Evolutionary conservation across 2,888 invertebrate species (phyloP), one percentile per base, ranked within the genome.

Genomic region (Cyrtodaria siliqua): DNA sequence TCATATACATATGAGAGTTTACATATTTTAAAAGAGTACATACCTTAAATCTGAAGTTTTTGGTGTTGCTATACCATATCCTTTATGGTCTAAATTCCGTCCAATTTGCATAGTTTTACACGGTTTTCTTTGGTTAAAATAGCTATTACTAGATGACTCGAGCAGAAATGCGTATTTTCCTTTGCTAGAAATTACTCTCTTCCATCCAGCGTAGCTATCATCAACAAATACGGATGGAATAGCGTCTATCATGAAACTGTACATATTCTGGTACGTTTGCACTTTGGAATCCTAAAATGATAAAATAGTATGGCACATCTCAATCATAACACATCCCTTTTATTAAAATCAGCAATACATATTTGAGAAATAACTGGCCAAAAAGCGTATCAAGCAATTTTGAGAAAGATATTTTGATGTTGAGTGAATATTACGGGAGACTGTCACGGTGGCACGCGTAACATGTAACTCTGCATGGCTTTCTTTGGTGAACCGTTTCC

Each of bases 11-110:
- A n/a, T n/a, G n/a, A n/a, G n/a, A n/a, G n/a, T n/a, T n/a, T n/a
- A n/a, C n/a, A n/a, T n/a, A n/a, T n/a, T n/a, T n/a, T n/a, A n/a
- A n/a, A n/a, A n/a, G n/a, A n/a, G n/a, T n/a, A n/a, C 40, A 12
- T 50, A 90, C 90, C 85, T 85, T 20, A 88, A 70, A 29, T 84
- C 81, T 18, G 85, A 86, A n/a, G 80, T 78, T 50, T 98, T 95
- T 4, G 97, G 96, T 61, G 98, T 98, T 42, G 97, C 99, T 40
- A 99, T 96, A 18, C 98, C 99, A 91, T 98, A 99, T 79, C 98
- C 98, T 92, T 97, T 97, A 52, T 93, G 93, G 84, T 94, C 94
- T 96, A 97, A 94, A 93, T 97, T 96, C 60, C 96, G 94, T 0
- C 98, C 97, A 16, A 99, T 97, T 73, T 88, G 91, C 91, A 93